Evolutionary conservation across 2,113 vertebrate genomes (phyloP).

Genomic region (Erythrolamprus reginae): DNA sequence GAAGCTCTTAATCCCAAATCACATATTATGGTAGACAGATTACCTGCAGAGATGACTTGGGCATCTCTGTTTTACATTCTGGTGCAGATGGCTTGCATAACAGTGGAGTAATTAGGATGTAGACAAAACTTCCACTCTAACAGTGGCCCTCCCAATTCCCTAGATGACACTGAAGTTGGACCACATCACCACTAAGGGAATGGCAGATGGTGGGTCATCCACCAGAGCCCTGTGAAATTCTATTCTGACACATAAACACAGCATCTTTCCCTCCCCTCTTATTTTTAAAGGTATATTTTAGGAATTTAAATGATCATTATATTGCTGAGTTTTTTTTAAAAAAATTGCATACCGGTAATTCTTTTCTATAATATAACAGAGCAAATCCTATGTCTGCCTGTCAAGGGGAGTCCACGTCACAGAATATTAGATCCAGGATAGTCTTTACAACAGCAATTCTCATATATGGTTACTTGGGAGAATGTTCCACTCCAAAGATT

Average conservation of each 20-base stretch:
- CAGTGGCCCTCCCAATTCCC: neutral
- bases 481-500: neutral
- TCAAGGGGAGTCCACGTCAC: neutral
- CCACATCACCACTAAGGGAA: neutral
- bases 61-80: constrained; percentile 12
- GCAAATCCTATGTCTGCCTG: neutral
- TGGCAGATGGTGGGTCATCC: neutral
- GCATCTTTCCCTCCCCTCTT: neutral
- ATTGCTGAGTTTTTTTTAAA: neutral
- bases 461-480: neutral
- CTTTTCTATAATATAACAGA: neutral
- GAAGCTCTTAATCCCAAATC: neutral
- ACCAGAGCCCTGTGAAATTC: neutral
- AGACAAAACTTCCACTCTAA: neutral
- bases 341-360: neutral
- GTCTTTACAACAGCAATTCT: neutral
- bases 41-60: constrained; percentile 26
- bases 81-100: neutral
- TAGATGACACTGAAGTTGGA: neutral
- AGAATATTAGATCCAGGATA: neutral
- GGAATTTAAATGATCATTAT: neutral
- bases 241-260: neutral
- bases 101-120: neutral
- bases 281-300: neutral
- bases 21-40: neutral